Evolutionary conservation across 1,140 invertebrate genomes (phyloP), one percentile per base, ranked within the genome.

Genomic region (Bombus cullumanus): DNA sequence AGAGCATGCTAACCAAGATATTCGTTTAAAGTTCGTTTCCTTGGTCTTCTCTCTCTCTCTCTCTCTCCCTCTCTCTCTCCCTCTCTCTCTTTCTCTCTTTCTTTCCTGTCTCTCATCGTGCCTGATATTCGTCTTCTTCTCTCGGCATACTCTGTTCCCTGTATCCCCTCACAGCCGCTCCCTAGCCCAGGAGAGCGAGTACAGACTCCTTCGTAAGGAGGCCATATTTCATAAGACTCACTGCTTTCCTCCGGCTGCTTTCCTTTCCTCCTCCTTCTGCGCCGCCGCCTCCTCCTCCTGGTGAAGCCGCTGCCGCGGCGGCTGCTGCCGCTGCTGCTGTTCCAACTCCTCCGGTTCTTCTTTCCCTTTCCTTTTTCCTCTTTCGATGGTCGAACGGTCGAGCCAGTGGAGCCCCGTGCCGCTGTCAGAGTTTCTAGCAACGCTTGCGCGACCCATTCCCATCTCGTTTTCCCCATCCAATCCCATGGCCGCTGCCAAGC

Each of bases 171-270:
- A 59, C 47, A 86, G 83, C 76, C 84, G 85, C 87, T 86, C 71
- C 69, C 83, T 86, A 64, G 79, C 72, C 84, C 47, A 69, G 86
- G 73, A 83, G 78, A 89, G 88, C 90, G 84, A 81, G 83, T 89
- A 87, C 89, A 92, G 87, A 92, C 93, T 92, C 88, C 93, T 91
- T 87, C 86, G 90, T 92, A 94, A 94, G 93, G 94, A 94, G 93
- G 93, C 94, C 93, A 94, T 94, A 94, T 95, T 95, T 95, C 94
- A 94, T 94, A 94, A 93, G 93, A 93, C 89, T 92, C 83, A 83
- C 85, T 90, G 76, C 86, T 86, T 92, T 92, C 86, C 90, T 88
- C 87, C 89, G 89, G 89, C 92, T 92, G 90, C 88, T 93, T 93
- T 93, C 90, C 92, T 93, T 91, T 91, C 91, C 91, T 91, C 91